Evolutionary conservation across 1,140 invertebrate genomes (phyloP).

Genomic region (Episyrphus balteatus): DNA sequence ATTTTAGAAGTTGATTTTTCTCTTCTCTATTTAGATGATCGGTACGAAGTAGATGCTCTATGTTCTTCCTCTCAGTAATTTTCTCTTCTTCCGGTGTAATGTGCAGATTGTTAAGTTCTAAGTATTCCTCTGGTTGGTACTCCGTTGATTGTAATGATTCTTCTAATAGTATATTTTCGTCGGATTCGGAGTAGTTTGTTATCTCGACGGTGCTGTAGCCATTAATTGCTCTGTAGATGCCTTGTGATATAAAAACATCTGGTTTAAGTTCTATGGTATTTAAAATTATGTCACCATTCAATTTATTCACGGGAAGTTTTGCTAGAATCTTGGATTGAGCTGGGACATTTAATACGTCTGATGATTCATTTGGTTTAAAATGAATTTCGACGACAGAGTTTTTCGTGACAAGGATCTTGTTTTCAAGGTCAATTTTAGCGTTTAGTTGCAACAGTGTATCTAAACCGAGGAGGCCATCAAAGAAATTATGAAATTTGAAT

Average conservation of each 20-base stretch:
- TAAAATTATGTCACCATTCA: background rate
- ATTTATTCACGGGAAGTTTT: background rate
- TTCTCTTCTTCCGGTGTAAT: constrained; percentile 1
- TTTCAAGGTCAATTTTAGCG: background rate
- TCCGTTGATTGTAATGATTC: background rate
- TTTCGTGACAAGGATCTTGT: background rate
- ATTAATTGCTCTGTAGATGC: too few relatives aligned
- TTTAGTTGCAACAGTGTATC: background rate
- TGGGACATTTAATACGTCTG: background rate
- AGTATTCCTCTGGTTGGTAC: background rate
- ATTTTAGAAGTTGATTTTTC: constrained; percentile 3
- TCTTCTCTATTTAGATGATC: background rate
- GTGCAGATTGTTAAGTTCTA: background rate
- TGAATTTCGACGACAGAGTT: background rate
- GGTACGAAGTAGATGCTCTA: background rate
- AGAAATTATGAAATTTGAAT: constrained; percentile 4
- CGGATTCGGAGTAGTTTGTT: background rate
- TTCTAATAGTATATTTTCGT: too few relatives aligned
- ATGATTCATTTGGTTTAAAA: background rate
- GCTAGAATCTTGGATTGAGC: background rate
- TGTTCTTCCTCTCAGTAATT: background rate
- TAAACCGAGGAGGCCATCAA: constrained; percentile 1
- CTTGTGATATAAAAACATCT: too few relatives aligned
- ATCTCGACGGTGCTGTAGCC: background rate
- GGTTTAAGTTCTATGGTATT: too few relatives aligned